Conservation (phyloP, 2,113 vertebrate genomes). For the Bubalus kerabau region DNA sequence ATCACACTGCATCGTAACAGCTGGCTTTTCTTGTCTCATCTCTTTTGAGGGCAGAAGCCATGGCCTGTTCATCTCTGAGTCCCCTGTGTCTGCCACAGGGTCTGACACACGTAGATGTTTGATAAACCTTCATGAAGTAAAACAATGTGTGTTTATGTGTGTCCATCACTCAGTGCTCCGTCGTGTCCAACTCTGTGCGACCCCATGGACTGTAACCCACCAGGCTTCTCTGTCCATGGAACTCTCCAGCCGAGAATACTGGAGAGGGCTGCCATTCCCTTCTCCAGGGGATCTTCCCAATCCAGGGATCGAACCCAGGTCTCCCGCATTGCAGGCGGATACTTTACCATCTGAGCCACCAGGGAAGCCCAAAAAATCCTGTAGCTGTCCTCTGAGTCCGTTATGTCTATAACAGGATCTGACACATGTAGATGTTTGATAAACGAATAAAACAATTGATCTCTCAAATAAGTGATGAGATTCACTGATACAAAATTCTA, state of each 20-base stretch:
- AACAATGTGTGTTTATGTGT: background rate
- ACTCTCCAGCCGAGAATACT: background rate
- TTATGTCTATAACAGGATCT: background rate
- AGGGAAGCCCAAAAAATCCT: background rate
- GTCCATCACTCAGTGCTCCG: rapidly evolving
- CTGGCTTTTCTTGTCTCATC: background rate
- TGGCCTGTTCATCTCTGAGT: background rate
- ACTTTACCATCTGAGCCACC: background rate
- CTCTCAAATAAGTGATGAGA: background rate
- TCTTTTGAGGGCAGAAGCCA: background rate
- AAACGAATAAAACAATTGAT: background rate
- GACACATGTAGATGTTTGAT: background rate
- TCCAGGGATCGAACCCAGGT: background rate
- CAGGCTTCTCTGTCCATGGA: background rate
- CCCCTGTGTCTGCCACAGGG: background rate
- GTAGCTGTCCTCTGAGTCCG: background rate
- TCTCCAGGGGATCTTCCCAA: background rate
- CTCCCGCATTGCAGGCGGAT: background rate
- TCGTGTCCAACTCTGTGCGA: rapidly evolving
- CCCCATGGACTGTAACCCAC: background rate
- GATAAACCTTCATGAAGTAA: background rate
- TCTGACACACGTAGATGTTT: background rate
- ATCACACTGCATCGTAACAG: background rate
- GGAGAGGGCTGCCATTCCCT: background rate
- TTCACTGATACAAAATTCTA: background rate